phyloP scores from a whole-genome alignment of 2,113 vertebrate species.

The Strix aluco region DNA sequence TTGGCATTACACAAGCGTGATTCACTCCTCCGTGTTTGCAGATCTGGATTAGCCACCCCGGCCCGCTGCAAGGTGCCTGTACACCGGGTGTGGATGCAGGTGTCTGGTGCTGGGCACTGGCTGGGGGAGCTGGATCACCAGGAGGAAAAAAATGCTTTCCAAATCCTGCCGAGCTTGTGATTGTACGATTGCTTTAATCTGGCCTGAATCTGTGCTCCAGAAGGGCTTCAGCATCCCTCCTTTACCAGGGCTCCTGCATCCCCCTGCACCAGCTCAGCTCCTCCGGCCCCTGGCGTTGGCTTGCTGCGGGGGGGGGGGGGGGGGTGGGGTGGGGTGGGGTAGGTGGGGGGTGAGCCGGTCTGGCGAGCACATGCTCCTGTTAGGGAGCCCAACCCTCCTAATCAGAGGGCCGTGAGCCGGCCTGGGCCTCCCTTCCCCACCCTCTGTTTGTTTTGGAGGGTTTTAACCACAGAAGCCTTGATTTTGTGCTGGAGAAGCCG shows the following conservation, averaged over 20 bases:
- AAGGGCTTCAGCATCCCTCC: not conserved
- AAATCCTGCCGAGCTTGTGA: not conserved
- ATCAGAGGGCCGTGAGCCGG: not conserved
- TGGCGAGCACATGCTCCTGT: not conserved
- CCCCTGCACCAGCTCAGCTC: too few relatives aligned
- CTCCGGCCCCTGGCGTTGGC: rapidly evolving
- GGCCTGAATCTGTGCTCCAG: not conserved
- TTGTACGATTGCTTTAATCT: rapidly evolving
- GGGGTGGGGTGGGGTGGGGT: too few relatives aligned
- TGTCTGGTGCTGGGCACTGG: not conserved
- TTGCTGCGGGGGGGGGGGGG: too few relatives aligned
- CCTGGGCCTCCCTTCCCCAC: not conserved
- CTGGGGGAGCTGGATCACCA: not conserved
- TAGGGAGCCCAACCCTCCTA: not conserved
- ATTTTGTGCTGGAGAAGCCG: not conserved
- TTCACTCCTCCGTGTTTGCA: not conserved
- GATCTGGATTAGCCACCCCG: not conserved
- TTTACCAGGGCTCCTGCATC: too few relatives aligned
- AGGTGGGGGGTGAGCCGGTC: not conserved
- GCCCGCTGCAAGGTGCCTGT: not conserved
- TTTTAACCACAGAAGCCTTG: not conserved
- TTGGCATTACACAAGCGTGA: not conserved
- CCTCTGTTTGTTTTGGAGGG: not conserved
- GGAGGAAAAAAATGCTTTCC: not conserved
- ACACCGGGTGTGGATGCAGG: rapidly evolving